Base-by-base conservation (phyloP, 2,888 invertebrate species). In the Patella caerulea region DNA sequence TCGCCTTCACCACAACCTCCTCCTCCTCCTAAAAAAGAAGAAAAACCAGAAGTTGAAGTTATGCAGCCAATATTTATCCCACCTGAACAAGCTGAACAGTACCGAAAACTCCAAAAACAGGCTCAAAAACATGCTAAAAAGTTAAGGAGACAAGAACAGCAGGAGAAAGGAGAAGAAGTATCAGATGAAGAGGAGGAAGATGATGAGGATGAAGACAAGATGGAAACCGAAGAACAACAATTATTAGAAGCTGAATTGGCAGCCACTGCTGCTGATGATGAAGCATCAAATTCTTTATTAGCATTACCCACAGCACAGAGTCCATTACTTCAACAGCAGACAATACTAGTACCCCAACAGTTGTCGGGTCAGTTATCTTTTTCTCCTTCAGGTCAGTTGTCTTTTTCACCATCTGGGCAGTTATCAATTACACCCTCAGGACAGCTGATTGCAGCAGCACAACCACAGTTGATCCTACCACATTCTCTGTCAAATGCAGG, bases 81-180 rank as follows among this genome's bases (percentile, higher is more conserved):
- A 19, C 89, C 91, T 15, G 91, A 91, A 78, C 90, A 90, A 78
- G 88, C 84, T 55, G 90, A 90, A 74, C 88, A 87, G 80, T 91
- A 90, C 78, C 86, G 88, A 74, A 86, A 83, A 84, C 83, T 90
- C 29, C 89, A 89, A 94, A 76, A 97, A 92, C 83, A 97, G 93
- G 91, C 96, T 95, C 87, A 97, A 93, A 84, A 97, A 93, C 91
- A 97, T 91, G 85, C 97, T 95, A 85, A 96, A 93, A 91, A 96
- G 92, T 88, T 96, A 93, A 81, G 86, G 71, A 79, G 85, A 24
- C 83, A 97, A 92, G 88, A 97, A 93, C 88, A 87, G 75, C 83
- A 86, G 53, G 87, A 85, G 45, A 85, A 85, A 7, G 88, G 88
- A 70, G 87, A 88, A 78, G 85, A 87, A 29, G 85, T 86, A 59